Evolutionary conservation across 2,113 vertebrate species (phyloP), one percentile per base, ranked within the genome.

Genomic region (Odobenus rosmarus): DNA sequence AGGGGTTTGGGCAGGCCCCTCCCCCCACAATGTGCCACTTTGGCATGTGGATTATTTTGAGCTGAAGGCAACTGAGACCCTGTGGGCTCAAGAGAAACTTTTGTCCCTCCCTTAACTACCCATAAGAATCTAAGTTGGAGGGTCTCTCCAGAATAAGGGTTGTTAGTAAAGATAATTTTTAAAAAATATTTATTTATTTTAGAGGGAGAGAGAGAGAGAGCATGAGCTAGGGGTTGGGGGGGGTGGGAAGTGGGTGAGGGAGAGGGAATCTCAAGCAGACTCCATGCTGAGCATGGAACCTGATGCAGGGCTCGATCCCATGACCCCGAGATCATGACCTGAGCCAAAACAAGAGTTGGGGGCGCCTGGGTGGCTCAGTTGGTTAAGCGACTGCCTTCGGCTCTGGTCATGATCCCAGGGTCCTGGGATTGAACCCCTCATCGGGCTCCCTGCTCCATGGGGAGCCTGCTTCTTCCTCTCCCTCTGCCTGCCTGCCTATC

Each of bases 271-370:
- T 69, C 64, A 69, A 69, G 64, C 31, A n/a, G 64, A 67, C 31
- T 33, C 64, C 31, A 67, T 6, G 31, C 31, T n/a, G 33, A 19
- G 64, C 6, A 6, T n/a, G 33, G 64, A n/a, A 19, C 16, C 31
- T 0, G 67, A n/a, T 1, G 3, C 16, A 0, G 16, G 33, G 67
- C 67, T 69, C 2, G 3, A 16, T 69, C 67, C 16, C 33, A n/a
- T 1, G 19, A n/a, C 16, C 16, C 67, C 19, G 67, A 69, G 33
- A 36, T 69, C 33, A 36, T 31, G 28, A 69, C 67, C 67, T 21
- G 18, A 69, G 18, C 67, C 18, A 8, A 69, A 69, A 36, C 18
- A 46, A 46, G 46, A 46, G 46, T 46, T 7, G 7, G 46, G 46
- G 46, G 46, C 46, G 46, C 46, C 46, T 46, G 46, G 46, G 46